Evolutionary conservation across 1,140 invertebrate species (phyloP), one percentile per base, ranked within the genome.

Genomic region (Lanistes nyassanus): DNA sequence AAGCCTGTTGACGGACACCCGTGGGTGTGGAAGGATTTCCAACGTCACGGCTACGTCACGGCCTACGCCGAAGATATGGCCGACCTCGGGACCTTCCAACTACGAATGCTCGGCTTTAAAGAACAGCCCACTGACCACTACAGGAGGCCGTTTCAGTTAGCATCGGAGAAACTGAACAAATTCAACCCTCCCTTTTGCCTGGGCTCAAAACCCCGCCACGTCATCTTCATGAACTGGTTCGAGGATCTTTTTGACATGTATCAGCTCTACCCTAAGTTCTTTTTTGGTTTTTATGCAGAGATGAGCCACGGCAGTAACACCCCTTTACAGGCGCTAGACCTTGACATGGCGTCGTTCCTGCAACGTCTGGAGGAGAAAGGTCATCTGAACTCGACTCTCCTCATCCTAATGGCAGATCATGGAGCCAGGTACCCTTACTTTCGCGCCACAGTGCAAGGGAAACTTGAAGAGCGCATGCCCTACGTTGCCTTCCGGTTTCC

Each of bases 371-470:
- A 88, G 91, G 92, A 65, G 94, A 58, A 69, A n/a, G 78, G 80
- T 4, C 70, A 81, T 53, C 80, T 92, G 7, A 85, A 91, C 51
- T 86, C 91, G 70, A 92, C 93, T 0, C 85, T 92, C 0, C 86
- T 98, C 0, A 91, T 98, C 37, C 91, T 98, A 16, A 90, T 97
- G 81, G 96, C 95, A 81, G 97, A 99, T 88, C 97, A 98, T 87
- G 97, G 97, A 80, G 93, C 96, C 82, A 88, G 97, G 47, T 97
- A 94, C 90, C 95, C 95, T 2, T 90, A 90, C 1, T 93, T 95
- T 23, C 87, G 94, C 39, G 86, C 92, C 79, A 98, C 96, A 0
- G 93, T 94, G 83, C 93, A 90, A 76, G 97, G 97, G 0, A 93
- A 94, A 86, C 90, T 97, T 76, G 97, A 99, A 88, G 96, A 97